Evolutionary conservation across 23 tunicate species (phyloP).

Genomic region (Trididemnum miniatum): DNA sequence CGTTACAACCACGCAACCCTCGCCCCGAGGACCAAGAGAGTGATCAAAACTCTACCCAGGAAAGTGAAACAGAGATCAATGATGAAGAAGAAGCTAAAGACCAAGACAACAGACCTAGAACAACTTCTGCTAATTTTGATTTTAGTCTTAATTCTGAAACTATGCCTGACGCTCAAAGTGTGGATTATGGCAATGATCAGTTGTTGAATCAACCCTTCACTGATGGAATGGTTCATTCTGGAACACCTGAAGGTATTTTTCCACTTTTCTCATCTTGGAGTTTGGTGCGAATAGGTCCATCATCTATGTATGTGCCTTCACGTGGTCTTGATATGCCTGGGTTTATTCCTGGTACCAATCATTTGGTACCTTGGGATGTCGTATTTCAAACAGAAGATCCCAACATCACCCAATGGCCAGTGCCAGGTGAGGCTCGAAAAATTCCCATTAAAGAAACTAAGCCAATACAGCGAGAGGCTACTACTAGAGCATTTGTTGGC

Average conservation of each 20-base stretch:
- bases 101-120: conserved; percentile 31
- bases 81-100: conserved; percentile 34
- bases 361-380: conserved; percentile 88
- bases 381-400: conserved; percentile 53
- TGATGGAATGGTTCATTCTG: conserved; percentile 89
- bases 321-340: conserved; percentile 96
- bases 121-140: conserved; percentile 50
- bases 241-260: conserved; percentile 60
- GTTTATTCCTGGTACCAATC: conserved; percentile 78
- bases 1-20: conserved; percentile 3
- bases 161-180: conserved; percentile 70
- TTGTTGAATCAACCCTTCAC: conserved; percentile 28
- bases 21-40: conserved; percentile 30
- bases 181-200: conserved; percentile 31
- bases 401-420: conserved; percentile 79
- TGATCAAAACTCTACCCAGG: conserved; percentile 66
- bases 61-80: conserved; percentile 41
- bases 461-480: conserved; percentile 50
- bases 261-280: conserved; percentile 94
- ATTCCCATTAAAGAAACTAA: conserved; percentile 64
- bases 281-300: conserved; percentile 51
- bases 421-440: conserved; percentile 77
- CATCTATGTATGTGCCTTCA: conserved; percentile 47
- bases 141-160: conserved; percentile 83
- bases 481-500: conserved; percentile 79